Conservation (phyloP, 2,113 vertebrate species). For the Hippocampus mohnikei region DNA sequence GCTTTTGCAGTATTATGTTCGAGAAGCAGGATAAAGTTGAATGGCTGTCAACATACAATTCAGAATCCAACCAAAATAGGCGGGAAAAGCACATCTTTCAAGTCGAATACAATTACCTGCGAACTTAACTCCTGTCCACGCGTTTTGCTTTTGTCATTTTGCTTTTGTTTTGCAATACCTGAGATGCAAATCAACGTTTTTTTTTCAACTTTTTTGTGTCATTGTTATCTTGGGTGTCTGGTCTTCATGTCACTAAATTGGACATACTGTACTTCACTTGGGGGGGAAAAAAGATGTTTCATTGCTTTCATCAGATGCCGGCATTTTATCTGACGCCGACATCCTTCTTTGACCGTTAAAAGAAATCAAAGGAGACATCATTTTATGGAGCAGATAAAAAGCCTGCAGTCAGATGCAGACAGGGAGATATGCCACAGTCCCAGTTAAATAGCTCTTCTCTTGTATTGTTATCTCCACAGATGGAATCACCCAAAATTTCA, state of each 20-base stretch:
- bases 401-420: constrained; percentile 53
- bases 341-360: constrained; percentile 51
- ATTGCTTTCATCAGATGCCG: background rate
- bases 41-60: too few relatives aligned
- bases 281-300: background rate
- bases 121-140: too few relatives aligned
- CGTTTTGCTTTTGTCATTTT: too few relatives aligned
- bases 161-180: too few relatives aligned
- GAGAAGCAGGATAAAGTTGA: too few relatives aligned
- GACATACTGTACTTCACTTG: background rate
- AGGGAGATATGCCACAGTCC: constrained; percentile 49
- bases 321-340: constrained; percentile 43
- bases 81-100: too few relatives aligned
- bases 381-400: constrained; percentile 57
- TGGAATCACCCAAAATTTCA: constrained; percentile 52
- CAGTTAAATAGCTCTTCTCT: constrained; percentile 56
- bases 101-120: too few relatives aligned
- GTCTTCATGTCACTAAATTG: background rate
- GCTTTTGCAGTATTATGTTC: background rate
- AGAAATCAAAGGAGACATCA: constrained; percentile 55
- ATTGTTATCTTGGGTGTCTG: background rate
- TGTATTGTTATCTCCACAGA: constrained; percentile 49
- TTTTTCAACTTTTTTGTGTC: background rate
- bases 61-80: too few relatives aligned
- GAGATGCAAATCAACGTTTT: background rate